Evolutionary conservation across 1,140 invertebrate species (phyloP).

Genomic region (Oreohelix idahoensis): DNA sequence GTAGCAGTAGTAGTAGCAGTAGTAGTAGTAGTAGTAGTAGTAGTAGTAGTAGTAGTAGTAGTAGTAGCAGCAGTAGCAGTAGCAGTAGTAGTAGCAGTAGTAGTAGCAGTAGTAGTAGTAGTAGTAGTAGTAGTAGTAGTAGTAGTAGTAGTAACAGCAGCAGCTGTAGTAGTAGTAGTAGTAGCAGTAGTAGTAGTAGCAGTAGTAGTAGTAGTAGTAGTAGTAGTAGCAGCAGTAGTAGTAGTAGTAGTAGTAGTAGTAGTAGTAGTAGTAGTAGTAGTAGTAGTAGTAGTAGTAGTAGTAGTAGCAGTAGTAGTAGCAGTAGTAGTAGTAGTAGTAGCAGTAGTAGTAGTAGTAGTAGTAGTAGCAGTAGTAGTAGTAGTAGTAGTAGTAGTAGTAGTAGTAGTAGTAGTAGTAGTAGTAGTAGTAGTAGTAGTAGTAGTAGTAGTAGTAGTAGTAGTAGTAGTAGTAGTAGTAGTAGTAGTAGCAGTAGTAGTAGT

Average conservation of each 20-base stretch:
- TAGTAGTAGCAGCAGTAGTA: conserved; percentile 33
- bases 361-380: conserved; percentile 22
- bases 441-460: too few relatives aligned
- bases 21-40: conserved; percentile 39
- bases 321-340: conserved; percentile 39
- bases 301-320: conserved; percentile 22
- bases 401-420: conserved; percentile 38
- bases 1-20: background rate
- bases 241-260: conserved; percentile 40
- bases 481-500: conserved; percentile 1
- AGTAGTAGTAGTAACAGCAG: too few relatives aligned
- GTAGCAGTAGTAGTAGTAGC: too few relatives aligned
- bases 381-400: too few relatives aligned
- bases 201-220: conserved; percentile 33
- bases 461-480: too few relatives aligned
- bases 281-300: conserved; percentile 42
- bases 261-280: conserved; percentile 39
- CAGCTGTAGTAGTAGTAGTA: too few relatives aligned
- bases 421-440: background rate
- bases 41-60: conserved; percentile 18
- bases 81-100: too few relatives aligned
- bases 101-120: too few relatives aligned
- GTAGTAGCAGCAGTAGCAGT: too few relatives aligned
- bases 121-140: too few relatives aligned
- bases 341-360: background rate